Evolutionary conservation across 2,888 invertebrate genomes (phyloP), one percentile per base, ranked within the genome.

Genomic region (Cataglyphis altisquamis): DNA sequence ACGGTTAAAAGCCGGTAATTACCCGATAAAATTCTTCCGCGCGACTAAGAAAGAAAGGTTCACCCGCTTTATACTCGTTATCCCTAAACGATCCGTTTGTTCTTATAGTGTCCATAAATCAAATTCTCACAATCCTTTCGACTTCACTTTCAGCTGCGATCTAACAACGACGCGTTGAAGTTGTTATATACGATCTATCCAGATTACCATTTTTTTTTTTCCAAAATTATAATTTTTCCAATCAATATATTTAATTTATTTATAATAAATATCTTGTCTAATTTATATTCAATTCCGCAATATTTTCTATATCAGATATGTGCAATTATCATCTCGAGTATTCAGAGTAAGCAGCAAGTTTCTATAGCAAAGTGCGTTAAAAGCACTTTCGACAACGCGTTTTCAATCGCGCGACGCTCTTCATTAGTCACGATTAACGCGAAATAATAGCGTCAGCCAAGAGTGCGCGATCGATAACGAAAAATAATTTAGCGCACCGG

Each of bases 1-100:
- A 86, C 68, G 85, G 86, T 82, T 72, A 67, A 84, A 87, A 72
- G 82, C 66, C 66, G 74, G 87, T 86, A 86, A 90, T 87, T 88
- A 88, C 85, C 78, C 74, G 60, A 80, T 80, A 80, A 80, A 80
- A 80, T 80, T 73, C 78, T 60, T 80, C 75, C 45, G 74, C 60
- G 60, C 60, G 78, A 80, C 45, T 80, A 74, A 80, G 74, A 48
- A 72, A 78, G 57, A 21, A 80, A 73, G 75, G 48, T 60, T 73
- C 78, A 25, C 75, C 78, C 78, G 32, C 72, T 57, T 72, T 78
- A 45, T 73, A 32, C 73, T 72, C 57, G 73, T 78, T 78, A 80
- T 80, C 74, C 60, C 45, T 80, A 73, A 73, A 80, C 78, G 60
- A 73, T 36, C 45, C 77, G 55, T 74, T 78, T 80, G 60, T 80